Evolutionary conservation across 2,113 vertebrate genomes (phyloP), one percentile per base, ranked within the genome.

Genomic region (Rousettus leschenaultii): DNA sequence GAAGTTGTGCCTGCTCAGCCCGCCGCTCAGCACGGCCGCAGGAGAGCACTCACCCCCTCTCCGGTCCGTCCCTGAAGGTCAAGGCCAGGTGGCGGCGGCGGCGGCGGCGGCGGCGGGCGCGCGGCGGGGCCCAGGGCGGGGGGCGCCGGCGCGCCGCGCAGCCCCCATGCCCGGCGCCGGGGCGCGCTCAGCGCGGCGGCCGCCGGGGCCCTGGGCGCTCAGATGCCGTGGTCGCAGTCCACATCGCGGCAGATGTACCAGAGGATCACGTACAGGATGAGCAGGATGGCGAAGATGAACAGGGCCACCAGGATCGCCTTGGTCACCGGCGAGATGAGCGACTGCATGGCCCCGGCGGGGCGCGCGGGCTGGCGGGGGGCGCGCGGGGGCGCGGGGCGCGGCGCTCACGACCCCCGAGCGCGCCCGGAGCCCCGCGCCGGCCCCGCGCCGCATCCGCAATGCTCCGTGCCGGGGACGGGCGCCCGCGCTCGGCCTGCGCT

Each of bases 171-270:
- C 74, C 43, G 28, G 71, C n/a, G 80, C 65, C 95, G 38, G 96
- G 79, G 79, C 68, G 38, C 86, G n/a, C 45, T 33, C 70, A 30
- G 53, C 48, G 26, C 80, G 13, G 43, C 45, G 15, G 51, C 66
- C 74, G 66, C 30, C 24, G 30, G 66, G 63, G 63, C 30, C 96
- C 95, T 40, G 98, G 98, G 90, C 98, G 24, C n/a, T 99, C 99
- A 99, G 97, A 99, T 99, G 85, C 99, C 99, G 98, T 99, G 99
- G 97, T 99, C 99, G 97, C 99, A 99, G 98, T 99, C 99, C 98
- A 99, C 99, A 98, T 99, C 99, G 93, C 99, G 99, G 99, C 99
- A 99, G 98, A 99, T 99, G 98, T 99, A 99, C 99, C 99, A 99
- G 40, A 99, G 99, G 97, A 99, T 99, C 98, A 99, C 99, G 98